phyloP scores from a whole-genome alignment of 2,113 vertebrate genomes.

The Miniopterus natalensis region DNA sequence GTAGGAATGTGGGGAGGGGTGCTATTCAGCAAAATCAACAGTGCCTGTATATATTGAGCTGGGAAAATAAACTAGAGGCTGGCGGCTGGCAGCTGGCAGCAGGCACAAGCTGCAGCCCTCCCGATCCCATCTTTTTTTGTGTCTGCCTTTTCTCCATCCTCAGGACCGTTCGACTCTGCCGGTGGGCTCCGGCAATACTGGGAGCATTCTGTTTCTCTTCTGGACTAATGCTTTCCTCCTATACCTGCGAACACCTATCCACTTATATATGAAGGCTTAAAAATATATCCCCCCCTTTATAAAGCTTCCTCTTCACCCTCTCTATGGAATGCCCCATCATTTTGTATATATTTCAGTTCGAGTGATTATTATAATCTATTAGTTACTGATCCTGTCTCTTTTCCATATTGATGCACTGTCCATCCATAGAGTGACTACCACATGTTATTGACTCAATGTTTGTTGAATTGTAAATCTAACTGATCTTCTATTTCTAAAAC shows the following conservation, averaged over 20 bases:
- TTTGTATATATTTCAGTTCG: background rate
- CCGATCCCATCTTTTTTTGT: background rate
- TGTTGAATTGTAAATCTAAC: background rate
- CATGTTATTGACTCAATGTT: background rate
- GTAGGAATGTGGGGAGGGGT: no score
- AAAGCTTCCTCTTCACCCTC: background rate
- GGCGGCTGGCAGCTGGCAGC: no score
- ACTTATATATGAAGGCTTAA: background rate
- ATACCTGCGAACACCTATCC: background rate
- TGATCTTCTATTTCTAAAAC: conserved; percentile 20
- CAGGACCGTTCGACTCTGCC: no score
- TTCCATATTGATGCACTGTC: background rate
- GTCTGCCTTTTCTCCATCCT: background rate
- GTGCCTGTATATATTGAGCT: no score
- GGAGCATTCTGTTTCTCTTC: background rate
- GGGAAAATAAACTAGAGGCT: no score
- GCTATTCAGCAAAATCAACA: no score
- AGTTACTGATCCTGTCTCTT: background rate
- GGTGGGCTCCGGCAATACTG: background rate
- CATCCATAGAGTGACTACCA: background rate
- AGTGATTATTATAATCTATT: background rate
- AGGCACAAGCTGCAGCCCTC: background rate
- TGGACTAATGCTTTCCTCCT: background rate
- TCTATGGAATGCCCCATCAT: background rate
- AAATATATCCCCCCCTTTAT: background rate